These are phyloP conservation scores for Neopelma chrysocephalum DNA, from an alignment of 2,797 vertebrate species.

Conservation along the genomic window DNA sequence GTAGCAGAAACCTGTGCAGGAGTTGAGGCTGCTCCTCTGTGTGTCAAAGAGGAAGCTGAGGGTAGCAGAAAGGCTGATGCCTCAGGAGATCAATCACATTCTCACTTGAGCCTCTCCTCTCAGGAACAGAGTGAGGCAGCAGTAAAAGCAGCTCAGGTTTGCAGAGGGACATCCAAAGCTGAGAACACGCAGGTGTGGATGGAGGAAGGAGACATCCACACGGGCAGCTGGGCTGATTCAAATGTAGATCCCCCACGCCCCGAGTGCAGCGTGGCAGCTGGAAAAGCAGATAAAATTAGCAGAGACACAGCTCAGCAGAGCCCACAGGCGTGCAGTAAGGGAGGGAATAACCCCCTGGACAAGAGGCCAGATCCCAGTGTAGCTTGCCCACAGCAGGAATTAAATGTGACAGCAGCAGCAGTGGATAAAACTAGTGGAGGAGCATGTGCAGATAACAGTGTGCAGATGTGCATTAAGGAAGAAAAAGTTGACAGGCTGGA, in stretches of 20 bases:
- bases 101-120: background rate
- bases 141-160: background rate
- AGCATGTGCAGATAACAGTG: background rate
- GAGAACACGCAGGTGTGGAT: background rate
- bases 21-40: background rate
- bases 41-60: background rate
- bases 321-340: background rate
- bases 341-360: background rate
- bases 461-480: background rate
- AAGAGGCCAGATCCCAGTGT: background rate
- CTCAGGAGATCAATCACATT: background rate
- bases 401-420: background rate
- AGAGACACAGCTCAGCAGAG: background rate
- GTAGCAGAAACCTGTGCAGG: background rate
- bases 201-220: background rate
- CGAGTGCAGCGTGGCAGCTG: background rate
- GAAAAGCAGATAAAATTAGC: background rate
- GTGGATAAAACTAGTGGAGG: background rate
- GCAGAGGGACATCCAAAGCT: background rate
- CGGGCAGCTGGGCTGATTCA: background rate
- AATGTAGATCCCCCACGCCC: background rate
- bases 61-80: background rate
- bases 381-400: background rate
- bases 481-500: background rate
- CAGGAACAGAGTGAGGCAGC: conserved; percentile 15